phyloP scores from a whole-genome alignment of 2,888 invertebrate species.

The Arge pagana region DNA sequence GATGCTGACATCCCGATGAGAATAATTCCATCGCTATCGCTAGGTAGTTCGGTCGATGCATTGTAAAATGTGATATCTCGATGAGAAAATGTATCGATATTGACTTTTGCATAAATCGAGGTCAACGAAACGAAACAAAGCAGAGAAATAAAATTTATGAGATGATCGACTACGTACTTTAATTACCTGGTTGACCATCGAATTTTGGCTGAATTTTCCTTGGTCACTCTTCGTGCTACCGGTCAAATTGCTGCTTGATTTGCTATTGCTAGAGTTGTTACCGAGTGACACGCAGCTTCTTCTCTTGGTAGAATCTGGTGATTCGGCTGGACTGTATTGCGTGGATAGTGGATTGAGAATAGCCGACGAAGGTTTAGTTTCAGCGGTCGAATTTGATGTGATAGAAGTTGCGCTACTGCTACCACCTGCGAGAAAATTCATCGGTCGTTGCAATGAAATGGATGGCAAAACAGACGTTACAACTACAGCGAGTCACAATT shows the following conservation, averaged over 20 bases:
- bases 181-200: constrained; percentile 53
- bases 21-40: no score
- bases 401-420: constrained; percentile 58
- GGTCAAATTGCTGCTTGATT: constrained; percentile 79
- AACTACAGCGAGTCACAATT: no score
- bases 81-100: no score
- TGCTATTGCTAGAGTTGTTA: constrained; percentile 78
- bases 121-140: no score
- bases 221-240: constrained; percentile 68
- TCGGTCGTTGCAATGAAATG: background rate
- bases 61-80: no score
- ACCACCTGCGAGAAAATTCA: constrained; percentile 43
- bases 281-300: constrained; percentile 65
- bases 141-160: constrained; percentile 23
- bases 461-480: background rate
- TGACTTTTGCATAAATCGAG: no score
- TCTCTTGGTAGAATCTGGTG: constrained; percentile 59
- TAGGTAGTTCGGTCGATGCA: no score
- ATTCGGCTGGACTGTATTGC: constrained; percentile 58
- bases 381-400: constrained; percentile 63
- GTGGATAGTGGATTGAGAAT: constrained; percentile 61
- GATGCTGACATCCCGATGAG: no score
- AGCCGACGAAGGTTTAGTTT: constrained; percentile 67
- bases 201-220: constrained; percentile 56
- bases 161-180: constrained; percentile 39